Base-by-base conservation (phyloP, 2,888 invertebrate species). In the Morpho achilles region DNA sequence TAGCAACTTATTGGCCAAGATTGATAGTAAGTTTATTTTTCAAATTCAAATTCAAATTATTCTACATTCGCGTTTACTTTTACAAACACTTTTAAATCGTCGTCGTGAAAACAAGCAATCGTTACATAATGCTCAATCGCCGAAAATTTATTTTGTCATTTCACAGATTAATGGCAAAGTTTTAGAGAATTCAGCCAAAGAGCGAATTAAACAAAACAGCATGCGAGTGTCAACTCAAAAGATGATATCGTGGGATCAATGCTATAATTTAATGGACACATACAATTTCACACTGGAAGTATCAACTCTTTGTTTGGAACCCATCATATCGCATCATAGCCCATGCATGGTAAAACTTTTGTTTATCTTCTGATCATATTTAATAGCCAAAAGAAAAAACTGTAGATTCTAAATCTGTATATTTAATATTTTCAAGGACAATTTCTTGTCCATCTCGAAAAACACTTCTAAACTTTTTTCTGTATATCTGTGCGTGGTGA, bases 1-100 rank as follows among this genome's bases (percentile, higher is more conserved):
- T 82, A 63, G 73, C 79, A 0, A 78, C 79, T 0, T 89, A 89
- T 58, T 89, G 89, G 89, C 82, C 89, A 0, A 77, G 84, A 46
- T 67, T 88, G 41, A 71, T 88, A 62, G 88, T 89, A 63, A 84
- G 88, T 83, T 32, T 32, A 32, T 32, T 32, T 32, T 32, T 16
- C 16, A 5, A 32, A 32, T 32, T 3, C 0, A 32, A 32, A 3
- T 32, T 32, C 32, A 32, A 32, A 16, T 16, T 16, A 16, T 16
- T 16, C 16, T 16, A 16, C 16, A 16, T 16, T 16, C 16, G 16
- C 1, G 16, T 32, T 32, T 32, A 32, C 32, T 32, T 16, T 16
- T 32, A 32, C 5, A 32, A 32, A 2, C 5, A 32, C 32, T 32
- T 32, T 32, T 32, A 16, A 16, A 16, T 16, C 16, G 16, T 16